Percentiles rank a stretch among this genome's conserved stretches.
phyloP scores from a whole-genome alignment of 2,113 vertebrate genomes.

The Tor tambroides region DNA sequence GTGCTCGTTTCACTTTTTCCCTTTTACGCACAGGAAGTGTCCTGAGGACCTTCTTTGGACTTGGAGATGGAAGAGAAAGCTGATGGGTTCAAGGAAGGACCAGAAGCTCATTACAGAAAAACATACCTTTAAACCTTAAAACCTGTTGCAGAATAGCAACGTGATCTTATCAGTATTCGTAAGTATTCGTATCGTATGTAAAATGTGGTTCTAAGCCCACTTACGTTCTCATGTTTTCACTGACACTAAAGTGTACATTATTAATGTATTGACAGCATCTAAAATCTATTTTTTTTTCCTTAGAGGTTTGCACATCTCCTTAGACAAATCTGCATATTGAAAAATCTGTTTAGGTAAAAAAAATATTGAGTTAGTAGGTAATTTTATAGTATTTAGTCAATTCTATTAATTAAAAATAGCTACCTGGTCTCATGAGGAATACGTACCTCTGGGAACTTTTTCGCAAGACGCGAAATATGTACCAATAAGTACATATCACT shows the following conservation, averaged over 20 bases:
- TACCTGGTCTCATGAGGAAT: too few species aligned
- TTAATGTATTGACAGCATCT: not conserved
- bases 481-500: too few species aligned
- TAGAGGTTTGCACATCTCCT: too few species aligned
- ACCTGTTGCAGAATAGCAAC: not conserved
- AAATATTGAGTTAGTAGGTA: not conserved
- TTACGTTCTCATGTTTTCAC: not conserved
- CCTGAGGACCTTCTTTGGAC: not conserved
- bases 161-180: not conserved
- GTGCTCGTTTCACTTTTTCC: not conserved
- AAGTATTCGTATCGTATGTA: not conserved
- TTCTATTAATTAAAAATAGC: not conserved
- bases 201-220: not conserved
- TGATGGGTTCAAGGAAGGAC: not conserved
- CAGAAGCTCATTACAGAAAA: not conserved
- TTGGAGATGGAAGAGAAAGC: not conserved
- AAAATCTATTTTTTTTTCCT: not conserved
- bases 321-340: too few species aligned
- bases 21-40: not conserved
- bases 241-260: not conserved
- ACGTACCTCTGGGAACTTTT: too few species aligned
- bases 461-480: too few species aligned
- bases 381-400: not conserved
- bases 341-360: too few species aligned
- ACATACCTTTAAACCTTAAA: not conserved